Evolutionary conservation across 2,888 invertebrate species (phyloP).

Genomic region (Lasioglossum leucozonium): DNA sequence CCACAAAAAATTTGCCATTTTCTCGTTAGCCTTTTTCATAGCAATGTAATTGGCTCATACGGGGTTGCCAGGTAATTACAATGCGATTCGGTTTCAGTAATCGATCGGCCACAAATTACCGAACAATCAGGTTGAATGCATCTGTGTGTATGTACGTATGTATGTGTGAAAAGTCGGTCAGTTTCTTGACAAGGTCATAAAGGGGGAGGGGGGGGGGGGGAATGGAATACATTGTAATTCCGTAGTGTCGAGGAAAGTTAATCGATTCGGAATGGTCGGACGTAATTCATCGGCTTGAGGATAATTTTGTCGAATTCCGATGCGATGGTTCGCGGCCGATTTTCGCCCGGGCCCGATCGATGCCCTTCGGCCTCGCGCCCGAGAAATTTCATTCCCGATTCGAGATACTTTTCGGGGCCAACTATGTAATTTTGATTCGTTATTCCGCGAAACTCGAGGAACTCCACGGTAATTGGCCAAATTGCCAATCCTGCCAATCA

Average conservation of each 20-base stretch:
- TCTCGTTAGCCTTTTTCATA: neutral
- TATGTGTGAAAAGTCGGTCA: neutral
- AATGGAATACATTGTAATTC: neutral
- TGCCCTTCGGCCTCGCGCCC: slow-evolving; percentile 60
- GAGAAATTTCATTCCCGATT: slow-evolving; percentile 54
- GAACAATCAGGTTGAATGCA: neutral
- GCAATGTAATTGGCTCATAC: too few species aligned
- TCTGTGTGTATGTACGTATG: neutral
- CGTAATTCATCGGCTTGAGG: slow-evolving; percentile 40
- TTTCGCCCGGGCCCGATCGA: slow-evolving; percentile 56
- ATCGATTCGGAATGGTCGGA: slow-evolving; percentile 34
- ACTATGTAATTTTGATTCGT: slow-evolving; percentile 80
- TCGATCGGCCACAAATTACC: neutral
- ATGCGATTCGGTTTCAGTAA: neutral
- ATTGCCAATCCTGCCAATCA: slow-evolving; percentile 84
- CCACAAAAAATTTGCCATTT: neutral
- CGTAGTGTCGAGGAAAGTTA: slow-evolving; percentile 2
- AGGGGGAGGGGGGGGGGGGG: neutral
- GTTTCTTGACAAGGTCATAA: neutral
- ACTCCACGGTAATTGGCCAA: slow-evolving; percentile 79
- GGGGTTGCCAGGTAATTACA: neutral
- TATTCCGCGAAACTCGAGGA: slow-evolving; percentile 80
- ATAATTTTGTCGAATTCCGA: slow-evolving; percentile 44
- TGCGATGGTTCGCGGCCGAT: slow-evolving; percentile 23
- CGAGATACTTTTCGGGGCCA: slow-evolving; percentile 55